These are phyloP conservation scores for Contarinia nasturtii DNA, from an alignment of 1,140 invertebrate genomes.

Conservation along the genomic window DNA sequence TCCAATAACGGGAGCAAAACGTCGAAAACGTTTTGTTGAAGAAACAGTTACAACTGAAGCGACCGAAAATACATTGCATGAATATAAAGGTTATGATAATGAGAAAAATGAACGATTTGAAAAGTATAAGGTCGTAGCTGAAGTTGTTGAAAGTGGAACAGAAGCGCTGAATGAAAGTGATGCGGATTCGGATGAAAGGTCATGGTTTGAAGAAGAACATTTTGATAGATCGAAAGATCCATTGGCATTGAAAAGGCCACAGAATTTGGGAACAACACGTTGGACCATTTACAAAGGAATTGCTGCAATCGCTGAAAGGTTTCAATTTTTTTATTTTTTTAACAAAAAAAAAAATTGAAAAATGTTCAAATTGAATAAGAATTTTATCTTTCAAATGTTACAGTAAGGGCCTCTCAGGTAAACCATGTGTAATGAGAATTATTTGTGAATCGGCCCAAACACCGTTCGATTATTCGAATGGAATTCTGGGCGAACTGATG, in stretches of 20 bases:
- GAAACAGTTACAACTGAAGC: not conserved
- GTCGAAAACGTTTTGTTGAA: not conserved
- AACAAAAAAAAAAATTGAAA: no score
- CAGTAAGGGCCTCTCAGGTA: slow-evolving; percentile 39
- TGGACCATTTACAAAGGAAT: slow-evolving; percentile 18
- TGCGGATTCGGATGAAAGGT: not conserved
- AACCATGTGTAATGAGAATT: slow-evolving; percentile 46
- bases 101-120: not conserved
- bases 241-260: no score
- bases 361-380: no score
- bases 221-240: not conserved
- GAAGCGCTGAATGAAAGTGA: not conserved
- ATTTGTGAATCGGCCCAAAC: slow-evolving; percentile 53
- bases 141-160: not conserved
- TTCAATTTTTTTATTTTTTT: not conserved
- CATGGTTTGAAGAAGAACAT: not conserved
- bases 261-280: slow-evolving; percentile 3
- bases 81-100: not conserved
- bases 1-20: not conserved
- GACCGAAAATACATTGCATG: not conserved
- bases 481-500: slow-evolving; percentile 44
- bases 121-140: not conserved
- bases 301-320: slow-evolving; percentile 14
- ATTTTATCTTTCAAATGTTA: not conserved
- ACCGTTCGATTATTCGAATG: slow-evolving; percentile 40